phyloP scores from a whole-genome alignment of 1,140 invertebrate genomes.

The Thaumetopoea pityocampa region DNA sequence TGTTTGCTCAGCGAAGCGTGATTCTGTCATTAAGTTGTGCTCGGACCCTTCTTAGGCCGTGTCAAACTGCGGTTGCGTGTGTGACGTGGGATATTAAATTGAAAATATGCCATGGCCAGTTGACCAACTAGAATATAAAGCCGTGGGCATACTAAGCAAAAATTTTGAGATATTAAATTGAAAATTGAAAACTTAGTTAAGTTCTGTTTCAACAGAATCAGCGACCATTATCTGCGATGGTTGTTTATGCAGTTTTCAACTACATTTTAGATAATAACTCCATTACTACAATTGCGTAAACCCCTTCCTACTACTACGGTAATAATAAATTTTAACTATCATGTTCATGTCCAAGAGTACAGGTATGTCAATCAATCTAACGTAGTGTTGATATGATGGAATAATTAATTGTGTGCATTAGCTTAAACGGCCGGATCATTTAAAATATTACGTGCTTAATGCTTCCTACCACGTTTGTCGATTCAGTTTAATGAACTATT shows the following conservation, averaged over 20 bases:
- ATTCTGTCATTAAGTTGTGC: slow-evolving; percentile 25
- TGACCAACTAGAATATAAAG: slow-evolving; percentile 5
- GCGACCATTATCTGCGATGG: neutral
- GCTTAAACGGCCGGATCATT: slow-evolving; percentile 4
- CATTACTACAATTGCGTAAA: neutral
- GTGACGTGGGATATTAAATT: slow-evolving; percentile 6
- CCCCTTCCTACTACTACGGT: neutral
- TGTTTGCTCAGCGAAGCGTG: slow-evolving; percentile 49
- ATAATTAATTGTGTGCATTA: slow-evolving; percentile 8
- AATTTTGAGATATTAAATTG: slow-evolving; percentile 6
- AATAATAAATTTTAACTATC: slow-evolving; percentile 1
- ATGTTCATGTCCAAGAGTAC: slow-evolving; percentile 4
- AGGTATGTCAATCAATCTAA: slow-evolving; percentile 14
- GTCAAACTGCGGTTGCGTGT: slow-evolving; percentile 11
- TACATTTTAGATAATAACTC: neutral
- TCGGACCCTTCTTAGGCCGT: slow-evolving; percentile 19
- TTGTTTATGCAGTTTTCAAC: neutral
- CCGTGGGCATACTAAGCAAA: neutral
- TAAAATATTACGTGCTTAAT: neutral
- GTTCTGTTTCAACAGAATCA: neutral
- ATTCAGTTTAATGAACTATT: too few relatives aligned
- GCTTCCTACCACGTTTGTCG: slow-evolving; percentile 3
- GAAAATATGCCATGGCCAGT: slow-evolving; percentile 15
- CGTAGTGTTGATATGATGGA: slow-evolving; percentile 6
- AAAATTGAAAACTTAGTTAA: neutral